Conservation (phyloP, 2,888 invertebrate species). For the Rosalia funebris region DNA sequence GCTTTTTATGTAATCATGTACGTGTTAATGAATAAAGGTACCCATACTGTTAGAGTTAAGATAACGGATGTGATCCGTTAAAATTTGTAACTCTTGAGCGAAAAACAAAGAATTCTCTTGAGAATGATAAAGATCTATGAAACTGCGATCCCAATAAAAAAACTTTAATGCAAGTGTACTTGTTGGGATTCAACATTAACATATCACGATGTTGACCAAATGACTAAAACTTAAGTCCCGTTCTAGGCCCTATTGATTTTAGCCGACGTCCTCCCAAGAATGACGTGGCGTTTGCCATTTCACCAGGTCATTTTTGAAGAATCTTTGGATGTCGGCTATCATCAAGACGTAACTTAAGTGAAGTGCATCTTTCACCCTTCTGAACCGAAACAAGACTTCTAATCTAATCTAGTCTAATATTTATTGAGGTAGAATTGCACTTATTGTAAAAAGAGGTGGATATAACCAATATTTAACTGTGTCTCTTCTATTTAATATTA, state of each 20-base stretch:
- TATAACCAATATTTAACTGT: slow-evolving; percentile 39
- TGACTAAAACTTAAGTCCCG: slow-evolving; percentile 47
- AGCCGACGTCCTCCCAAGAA: slow-evolving; percentile 33
- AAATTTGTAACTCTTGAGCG: slow-evolving; percentile 26
- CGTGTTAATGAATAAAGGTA: slow-evolving; percentile 47
- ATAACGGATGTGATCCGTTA: slow-evolving; percentile 25
- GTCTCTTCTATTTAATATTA: slow-evolving; percentile 35
- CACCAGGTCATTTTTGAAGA: slow-evolving; percentile 14
- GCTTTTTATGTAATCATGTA: slow-evolving; percentile 48
- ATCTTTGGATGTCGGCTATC: slow-evolving; percentile 31
- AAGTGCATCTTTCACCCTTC: slow-evolving; percentile 28
- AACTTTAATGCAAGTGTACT: slow-evolving; percentile 6
- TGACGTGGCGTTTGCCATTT: slow-evolving; percentile 19
- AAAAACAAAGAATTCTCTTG: slow-evolving; percentile 53
- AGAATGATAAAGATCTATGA: slow-evolving; percentile 29
- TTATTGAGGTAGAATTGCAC: slow-evolving; percentile 23
- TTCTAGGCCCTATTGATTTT: slow-evolving; percentile 59
- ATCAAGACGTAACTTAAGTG: slow-evolving; percentile 39
- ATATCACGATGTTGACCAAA: slow-evolving; percentile 43
- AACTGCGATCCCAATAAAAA: slow-evolving; percentile 12
- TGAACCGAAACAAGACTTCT: slow-evolving; percentile 33
- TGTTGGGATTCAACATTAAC: slow-evolving; percentile 29
- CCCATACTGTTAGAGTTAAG: slow-evolving; percentile 60
- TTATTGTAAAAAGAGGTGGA: slow-evolving; percentile 30
- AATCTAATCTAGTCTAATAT: slow-evolving; percentile 9